Evolutionary conservation across 2,888 invertebrate species (phyloP).

Genomic region (Carpatolechia fugitivella): DNA sequence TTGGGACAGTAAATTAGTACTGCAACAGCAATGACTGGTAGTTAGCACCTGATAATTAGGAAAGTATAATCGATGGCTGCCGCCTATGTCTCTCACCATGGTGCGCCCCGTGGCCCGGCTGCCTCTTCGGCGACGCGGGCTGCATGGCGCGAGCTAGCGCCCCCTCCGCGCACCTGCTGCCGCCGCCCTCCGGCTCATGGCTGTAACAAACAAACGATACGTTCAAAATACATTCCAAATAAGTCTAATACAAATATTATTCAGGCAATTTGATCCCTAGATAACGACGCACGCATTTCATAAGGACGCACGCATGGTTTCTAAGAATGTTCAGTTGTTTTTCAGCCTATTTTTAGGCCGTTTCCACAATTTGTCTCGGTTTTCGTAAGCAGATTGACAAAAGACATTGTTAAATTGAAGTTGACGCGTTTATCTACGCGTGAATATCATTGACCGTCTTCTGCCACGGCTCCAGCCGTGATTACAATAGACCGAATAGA

Average conservation of each 20-base stretch:
- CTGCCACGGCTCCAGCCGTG: too few species aligned
- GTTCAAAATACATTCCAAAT: background rate
- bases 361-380: background rate
- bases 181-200: slow-evolving; percentile 83
- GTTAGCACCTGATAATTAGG: too few species aligned
- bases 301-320: too few species aligned
- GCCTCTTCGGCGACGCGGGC: slow-evolving; percentile 71
- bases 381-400: background rate
- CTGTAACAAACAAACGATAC: slow-evolving; percentile 67
- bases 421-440: background rate
- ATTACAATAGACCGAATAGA: too few species aligned
- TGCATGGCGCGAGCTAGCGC: slow-evolving; percentile 79
- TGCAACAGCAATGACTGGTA: too few species aligned
- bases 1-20: too few species aligned
- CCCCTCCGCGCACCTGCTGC: slow-evolving; percentile 80
- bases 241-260: too few species aligned
- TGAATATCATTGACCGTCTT: background rate
- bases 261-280: too few species aligned
- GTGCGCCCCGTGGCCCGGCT: slow-evolving; percentile 45
- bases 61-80: too few species aligned
- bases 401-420: background rate
- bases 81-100: slow-evolving; percentile 58
- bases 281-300: too few species aligned
- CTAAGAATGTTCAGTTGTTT: too few species aligned
- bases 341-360: background rate